phyloP scores from a whole-genome alignment of 2,113 vertebrate genomes.

The Sylvilagus bachmani region DNA sequence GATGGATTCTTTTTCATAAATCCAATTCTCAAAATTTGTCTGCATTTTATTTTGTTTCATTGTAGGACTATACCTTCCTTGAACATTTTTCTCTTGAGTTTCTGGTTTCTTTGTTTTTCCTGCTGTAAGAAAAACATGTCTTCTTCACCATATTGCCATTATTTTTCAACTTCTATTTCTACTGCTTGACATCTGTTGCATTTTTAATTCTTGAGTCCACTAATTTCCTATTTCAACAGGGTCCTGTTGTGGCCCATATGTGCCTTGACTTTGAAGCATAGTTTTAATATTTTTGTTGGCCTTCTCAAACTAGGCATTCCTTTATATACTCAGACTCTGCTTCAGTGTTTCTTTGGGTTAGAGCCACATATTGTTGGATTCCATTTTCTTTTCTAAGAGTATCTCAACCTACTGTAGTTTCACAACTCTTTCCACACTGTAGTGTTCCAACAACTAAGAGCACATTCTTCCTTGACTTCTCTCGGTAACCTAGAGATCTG shows the following conservation, averaged over 20 bases:
- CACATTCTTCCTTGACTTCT: not conserved
- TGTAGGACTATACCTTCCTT: not conserved
- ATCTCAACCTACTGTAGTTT: not conserved
- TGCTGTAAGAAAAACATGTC: not conserved
- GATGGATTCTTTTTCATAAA: not conserved
- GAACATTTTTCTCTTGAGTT: not conserved
- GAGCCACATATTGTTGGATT: not conserved
- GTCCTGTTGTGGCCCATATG: rapidly evolving
- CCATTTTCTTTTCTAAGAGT: not conserved
- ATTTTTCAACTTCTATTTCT: not conserved
- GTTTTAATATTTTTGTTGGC: not conserved
- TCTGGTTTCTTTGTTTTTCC: too few relatives aligned
- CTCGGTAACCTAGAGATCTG: not conserved
- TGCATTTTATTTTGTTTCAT: not conserved
- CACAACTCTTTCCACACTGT: not conserved
- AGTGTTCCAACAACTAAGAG: not conserved
- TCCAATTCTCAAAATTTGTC: not conserved
- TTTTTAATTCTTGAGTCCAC: not conserved
- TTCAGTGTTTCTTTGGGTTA: not conserved
- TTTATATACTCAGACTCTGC: not conserved
- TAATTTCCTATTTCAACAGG: not conserved
- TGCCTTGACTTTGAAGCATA: not conserved
- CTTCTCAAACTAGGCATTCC: not conserved
- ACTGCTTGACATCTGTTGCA: not conserved
- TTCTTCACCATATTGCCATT: not conserved